Base-by-base conservation (phyloP, 2,888 invertebrate genomes). In the Belgica antarctica region DNA sequence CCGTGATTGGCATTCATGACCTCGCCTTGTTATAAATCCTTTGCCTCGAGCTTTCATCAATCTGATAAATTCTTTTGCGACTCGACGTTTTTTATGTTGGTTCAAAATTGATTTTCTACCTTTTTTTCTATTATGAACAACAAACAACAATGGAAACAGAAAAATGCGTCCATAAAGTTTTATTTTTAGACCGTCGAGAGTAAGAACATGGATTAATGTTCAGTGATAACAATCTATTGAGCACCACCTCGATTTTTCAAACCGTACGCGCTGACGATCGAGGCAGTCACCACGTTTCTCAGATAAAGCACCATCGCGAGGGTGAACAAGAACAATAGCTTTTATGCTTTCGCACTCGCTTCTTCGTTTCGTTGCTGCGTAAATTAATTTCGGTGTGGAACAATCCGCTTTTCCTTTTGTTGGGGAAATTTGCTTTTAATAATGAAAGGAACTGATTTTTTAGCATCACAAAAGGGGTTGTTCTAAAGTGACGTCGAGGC, bases 61-160 rank as follows among this genome's bases (percentile, higher is more conserved):
- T 52, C 52, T 52, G 52, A 52, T 52, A 52, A 52, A 52, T 52
- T 22, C 52, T 22, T 41, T 41, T 52, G 52, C 2, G n/a, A n/a
- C n/a, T n/a, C n/a, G n/a, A n/a, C n/a, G n/a, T n/a, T n/a, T n/a
- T n/a, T n/a, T n/a, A n/a, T n/a, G n/a, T n/a, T n/a, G n/a, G n/a
- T n/a, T n/a, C n/a, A n/a, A n/a, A n/a, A n/a, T n/a, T n/a, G 52
- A 19, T 52, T 17, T 52, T 22, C 52, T 41, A 10, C 41, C 15
- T 41, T 41, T n/a, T 34, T 34, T 34, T 12, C n/a, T n/a, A n/a
- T n/a, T n/a, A n/a, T n/a, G n/a, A 17, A 52, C 52, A 52, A 52
- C n/a, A 52, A 52, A 52, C 17, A 22, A 12, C 52, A n/a, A 52
- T 52, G 15, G n/a, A n/a, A n/a, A n/a, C n/a, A 46, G 5, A 46